Evolutionary conservation across 2,113 vertebrate species (phyloP), one percentile per base, ranked within the genome.

Genomic region (Nannobrachium achirus): DNA sequence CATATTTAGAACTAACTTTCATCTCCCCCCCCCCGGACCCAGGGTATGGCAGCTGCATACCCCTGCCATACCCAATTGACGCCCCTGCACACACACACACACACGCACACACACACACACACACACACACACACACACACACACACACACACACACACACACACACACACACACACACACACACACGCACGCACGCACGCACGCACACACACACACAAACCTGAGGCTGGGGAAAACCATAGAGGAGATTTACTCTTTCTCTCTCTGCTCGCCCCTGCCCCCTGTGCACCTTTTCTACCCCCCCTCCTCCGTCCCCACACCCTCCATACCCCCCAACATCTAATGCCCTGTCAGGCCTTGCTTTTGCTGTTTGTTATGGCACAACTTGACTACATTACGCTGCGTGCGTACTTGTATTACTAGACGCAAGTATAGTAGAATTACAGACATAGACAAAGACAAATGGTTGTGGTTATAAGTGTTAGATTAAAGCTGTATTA

Each of bases 351-450:
- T 63, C 69, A 76, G 58, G 57, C 69, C 76, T 84, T 81, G 75
- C 83, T 88, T 81, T 79, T 79, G 73, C 76, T 59, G 42, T 88
- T 64, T 86, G 65, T 82, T 76, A 79, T 59, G 64, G 69, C 59
- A 67, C 56, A 48, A 44, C 10, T 20, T n/a, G n/a, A n/a, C n/a
- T n/a, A n/a, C n/a, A n/a, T n/a, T n/a, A n/a, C n/a, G n/a, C n/a
- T n/a, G n/a, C n/a, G n/a, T n/a, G n/a, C n/a, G n/a, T n/a, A n/a
- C n/a, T n/a, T n/a, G n/a, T n/a, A n/a, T n/a, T n/a, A n/a, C n/a
- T n/a, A n/a, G n/a, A n/a, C n/a, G n/a, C n/a, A n/a, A n/a, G n/a
- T n/a, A n/a, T n/a, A n/a, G n/a, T n/a, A n/a, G n/a, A n/a, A n/a
- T n/a, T n/a, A n/a, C n/a, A n/a, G n/a, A n/a, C n/a, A n/a, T n/a